Evolutionary conservation across 1,140 invertebrate genomes (phyloP).

Genomic region (Bombus huntii): DNA sequence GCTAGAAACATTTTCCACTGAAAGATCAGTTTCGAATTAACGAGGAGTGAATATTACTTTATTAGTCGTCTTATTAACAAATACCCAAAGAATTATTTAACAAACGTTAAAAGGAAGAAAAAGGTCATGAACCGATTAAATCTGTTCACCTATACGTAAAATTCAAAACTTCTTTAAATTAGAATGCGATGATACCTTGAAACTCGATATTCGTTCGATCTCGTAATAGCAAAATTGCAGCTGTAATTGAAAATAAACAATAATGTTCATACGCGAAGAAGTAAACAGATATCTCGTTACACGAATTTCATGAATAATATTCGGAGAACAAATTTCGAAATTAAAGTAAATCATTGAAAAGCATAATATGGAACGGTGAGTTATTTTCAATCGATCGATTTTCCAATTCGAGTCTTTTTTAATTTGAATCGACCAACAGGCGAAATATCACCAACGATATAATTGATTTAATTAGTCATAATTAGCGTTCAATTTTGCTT

Average conservation of each 20-base stretch:
- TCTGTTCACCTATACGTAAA: not conserved
- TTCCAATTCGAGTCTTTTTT: not conserved
- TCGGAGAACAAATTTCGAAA: not conserved
- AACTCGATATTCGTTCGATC: not conserved
- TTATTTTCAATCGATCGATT: not conserved
- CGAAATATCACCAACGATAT: not conserved
- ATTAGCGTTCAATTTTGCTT: not conserved
- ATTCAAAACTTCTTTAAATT: not conserved
- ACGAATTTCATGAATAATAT: too few species aligned
- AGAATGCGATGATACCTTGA: not conserved
- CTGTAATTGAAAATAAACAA: not conserved
- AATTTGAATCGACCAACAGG: not conserved
- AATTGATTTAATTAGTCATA: not conserved
- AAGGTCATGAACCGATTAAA: not conserved
- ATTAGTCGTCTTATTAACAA: not conserved
- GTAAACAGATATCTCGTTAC: not conserved
- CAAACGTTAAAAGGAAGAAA: not conserved
- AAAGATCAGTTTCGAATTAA: constrained; percentile 4
- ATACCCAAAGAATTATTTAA: not conserved
- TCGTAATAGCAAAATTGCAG: not conserved
- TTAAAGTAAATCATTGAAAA: not conserved
- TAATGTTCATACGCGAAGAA: not conserved
- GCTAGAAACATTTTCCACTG: constrained; percentile 12
- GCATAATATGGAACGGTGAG: not conserved
- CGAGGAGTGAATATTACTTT: not conserved